Evolutionary conservation across 2,888 invertebrate genomes (phyloP), one percentile per base, ranked within the genome.

Genomic region (Cheilosia grossa): DNA sequence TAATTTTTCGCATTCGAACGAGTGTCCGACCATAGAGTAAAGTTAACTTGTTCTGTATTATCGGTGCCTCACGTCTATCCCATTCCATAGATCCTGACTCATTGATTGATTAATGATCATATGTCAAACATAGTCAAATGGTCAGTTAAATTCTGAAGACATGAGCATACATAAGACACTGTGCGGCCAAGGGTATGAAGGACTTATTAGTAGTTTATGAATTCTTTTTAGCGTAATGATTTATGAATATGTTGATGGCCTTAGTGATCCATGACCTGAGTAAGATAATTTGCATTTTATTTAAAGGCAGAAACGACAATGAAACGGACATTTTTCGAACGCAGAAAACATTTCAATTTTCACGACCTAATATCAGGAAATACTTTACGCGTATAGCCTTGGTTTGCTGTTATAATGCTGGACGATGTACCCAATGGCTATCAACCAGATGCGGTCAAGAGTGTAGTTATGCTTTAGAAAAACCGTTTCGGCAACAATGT

Each of bases 101-200:
- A 74, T 66, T 80, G 64, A 80, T 75, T 83, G 83, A 83, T 83
- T 83, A 83, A 83, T 83, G 83, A 80, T 83, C 37, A 13, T 59
- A 21, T 64, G 53, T 80, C 79, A 74, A 83, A 64, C 78, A 33
- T 64, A 73, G 82, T 69, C 82, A 83, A 79, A 64, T 79, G 74
- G 79, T 64, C 59, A 70, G 69, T 64, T 69, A 64, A 61, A 63
- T 67, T 75, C 49, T 58, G n/a, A 66, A 66, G 53, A 15, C 47
- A 70, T 58, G 70, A 37, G 24, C 58, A 49, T 10, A 33, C 27
- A 53, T 27, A 9, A 9, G 13, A 6, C 4, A 30, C 27, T 30
- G 54, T n/a, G 15, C 42, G 24, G 27, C 15, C 10, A 21, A 33
- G 47, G 19, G 61, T n/a, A 59, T 10, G 30, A 13, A 17, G 53